Percentiles rank a stretch among this genome's conserved stretches.
phyloP scores from a whole-genome alignment of 2,797 vertebrate genomes.

The Tapera naevia region DNA sequence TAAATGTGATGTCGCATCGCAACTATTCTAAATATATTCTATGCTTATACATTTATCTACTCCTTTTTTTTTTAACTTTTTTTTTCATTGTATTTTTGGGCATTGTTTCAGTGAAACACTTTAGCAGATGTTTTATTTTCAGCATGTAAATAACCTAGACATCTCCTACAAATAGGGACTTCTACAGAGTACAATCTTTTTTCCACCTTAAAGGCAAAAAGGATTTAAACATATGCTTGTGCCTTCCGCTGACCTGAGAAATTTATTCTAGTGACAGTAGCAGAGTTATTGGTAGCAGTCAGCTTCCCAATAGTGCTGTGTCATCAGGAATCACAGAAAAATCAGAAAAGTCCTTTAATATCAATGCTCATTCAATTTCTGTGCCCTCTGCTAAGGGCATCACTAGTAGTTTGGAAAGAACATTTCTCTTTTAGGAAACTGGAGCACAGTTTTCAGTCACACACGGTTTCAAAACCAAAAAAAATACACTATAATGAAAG shows the following conservation, averaged over 20 bases:
- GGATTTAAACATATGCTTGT: not conserved
- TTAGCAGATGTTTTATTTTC: not conserved
- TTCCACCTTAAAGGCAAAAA: not conserved
- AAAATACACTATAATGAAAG: not conserved
- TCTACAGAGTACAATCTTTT: not conserved
- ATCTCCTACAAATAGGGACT: not conserved
- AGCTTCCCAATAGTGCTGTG: not conserved
- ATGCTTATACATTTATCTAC: not conserved
- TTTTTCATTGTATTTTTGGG: not conserved
- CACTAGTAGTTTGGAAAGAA: not conserved
- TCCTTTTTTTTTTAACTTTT: not conserved
- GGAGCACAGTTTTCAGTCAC: not conserved
- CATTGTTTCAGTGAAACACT: not conserved
- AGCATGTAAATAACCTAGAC: accelerated
- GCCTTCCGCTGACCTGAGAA: not conserved
- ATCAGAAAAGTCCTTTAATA: not conserved
- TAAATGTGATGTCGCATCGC: not conserved
- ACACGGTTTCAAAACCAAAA: not conserved
- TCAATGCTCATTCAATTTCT: not conserved
- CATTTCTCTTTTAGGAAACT: not conserved
- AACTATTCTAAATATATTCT: not conserved
- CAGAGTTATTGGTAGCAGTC: not conserved
- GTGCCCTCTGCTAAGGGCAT: not conserved
- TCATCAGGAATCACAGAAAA: not conserved
- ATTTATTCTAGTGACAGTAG: not conserved